Evolutionary conservation across 2,113 vertebrate genomes (phyloP).

Genomic region (Tretioscincus oriximinensis): DNA sequence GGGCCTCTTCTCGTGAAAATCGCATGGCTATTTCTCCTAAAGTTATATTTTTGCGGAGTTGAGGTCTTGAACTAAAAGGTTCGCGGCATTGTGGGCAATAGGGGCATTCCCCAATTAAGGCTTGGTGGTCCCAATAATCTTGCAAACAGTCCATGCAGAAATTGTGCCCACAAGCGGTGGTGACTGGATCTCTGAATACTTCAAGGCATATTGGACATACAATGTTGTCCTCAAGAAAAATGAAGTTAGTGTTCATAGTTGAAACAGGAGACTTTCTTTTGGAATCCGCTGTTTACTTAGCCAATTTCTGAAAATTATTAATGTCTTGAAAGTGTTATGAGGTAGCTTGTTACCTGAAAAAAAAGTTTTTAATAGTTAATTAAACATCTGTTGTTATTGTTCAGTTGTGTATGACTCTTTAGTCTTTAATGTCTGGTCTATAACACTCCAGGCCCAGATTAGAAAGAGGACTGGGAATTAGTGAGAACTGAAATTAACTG

Average conservation of each 20-base stretch:
- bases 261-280: background rate
- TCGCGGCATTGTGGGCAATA: slow-evolving; percentile 70
- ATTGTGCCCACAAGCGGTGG: slow-evolving; percentile 57
- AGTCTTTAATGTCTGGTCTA: too few species aligned
- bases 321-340: slow-evolving; percentile 7
- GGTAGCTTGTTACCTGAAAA: background rate
- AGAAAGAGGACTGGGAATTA: too few species aligned
- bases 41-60: slow-evolving; percentile 57
- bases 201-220: slow-evolving; percentile 65
- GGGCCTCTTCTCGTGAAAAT: slow-evolving; percentile 47
- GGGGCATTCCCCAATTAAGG: slow-evolving; percentile 32
- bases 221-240: slow-evolving; percentile 43
- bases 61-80: slow-evolving; percentile 52
- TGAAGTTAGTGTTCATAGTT: background rate
- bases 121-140: slow-evolving; percentile 60
- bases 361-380: background rate
- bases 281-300: background rate
- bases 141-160: slow-evolving; percentile 70
- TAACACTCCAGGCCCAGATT: too few species aligned
- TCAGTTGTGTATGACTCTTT: too few species aligned
- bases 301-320: slow-evolving; percentile 10
- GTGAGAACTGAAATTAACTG: too few species aligned
- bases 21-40: slow-evolving; percentile 67
- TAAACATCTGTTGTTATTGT: background rate
- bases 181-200: slow-evolving; percentile 49